A percentile compares a stretch with the other conserved stretches of the same genome.
These are phyloP conservation scores for Mesitornis unicolor DNA, from an alignment of 2,113 vertebrate species.

Conservation along the genomic window DNA sequence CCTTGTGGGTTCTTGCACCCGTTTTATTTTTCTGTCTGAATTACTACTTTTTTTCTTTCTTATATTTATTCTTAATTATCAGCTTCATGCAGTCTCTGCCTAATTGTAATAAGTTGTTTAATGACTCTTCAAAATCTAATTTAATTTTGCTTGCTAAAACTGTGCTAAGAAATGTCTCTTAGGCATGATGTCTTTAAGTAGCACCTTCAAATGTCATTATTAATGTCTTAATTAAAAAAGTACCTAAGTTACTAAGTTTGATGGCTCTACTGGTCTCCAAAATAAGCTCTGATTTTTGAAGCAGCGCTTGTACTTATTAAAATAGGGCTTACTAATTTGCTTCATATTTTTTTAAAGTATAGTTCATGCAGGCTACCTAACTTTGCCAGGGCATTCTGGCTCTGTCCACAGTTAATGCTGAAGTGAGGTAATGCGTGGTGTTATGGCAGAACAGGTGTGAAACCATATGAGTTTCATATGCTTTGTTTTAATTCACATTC, in stretches of 20 bases:
- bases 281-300: neutral
- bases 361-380: neutral
- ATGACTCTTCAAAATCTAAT: neutral
- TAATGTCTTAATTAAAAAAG: neutral
- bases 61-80: neutral
- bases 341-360: neutral
- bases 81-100: neutral
- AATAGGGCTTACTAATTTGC: neutral
- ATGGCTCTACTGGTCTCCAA: neutral
- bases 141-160: neutral
- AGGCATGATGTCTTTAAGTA: neutral
- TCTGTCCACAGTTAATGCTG: neutral
- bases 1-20: neutral
- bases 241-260: neutral
- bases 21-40: neutral
- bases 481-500: neutral
- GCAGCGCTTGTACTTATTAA: neutral
- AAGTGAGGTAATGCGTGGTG: neutral
- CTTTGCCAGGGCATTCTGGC: neutral
- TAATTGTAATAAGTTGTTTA: neutral
- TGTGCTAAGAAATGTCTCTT: neutral
- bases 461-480: neutral
- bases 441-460: neutral
- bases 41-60: neutral
- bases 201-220: neutral